Conservation (phyloP, 2,113 vertebrate species). For the Cephalopholis sonnerati region DNA sequence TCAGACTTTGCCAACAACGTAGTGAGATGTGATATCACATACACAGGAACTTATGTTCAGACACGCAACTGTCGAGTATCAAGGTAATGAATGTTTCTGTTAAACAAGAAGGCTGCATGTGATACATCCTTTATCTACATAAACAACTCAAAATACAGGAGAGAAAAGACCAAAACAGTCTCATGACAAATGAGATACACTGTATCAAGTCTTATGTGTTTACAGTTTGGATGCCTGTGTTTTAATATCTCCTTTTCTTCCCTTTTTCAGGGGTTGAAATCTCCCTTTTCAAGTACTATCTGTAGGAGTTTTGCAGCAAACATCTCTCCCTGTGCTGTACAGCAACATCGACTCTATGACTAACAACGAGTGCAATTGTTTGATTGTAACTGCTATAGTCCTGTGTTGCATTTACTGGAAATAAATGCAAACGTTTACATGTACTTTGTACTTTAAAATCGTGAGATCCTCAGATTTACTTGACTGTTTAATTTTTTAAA, state of each 20-base stretch:
- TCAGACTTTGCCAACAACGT: constrained; percentile 88
- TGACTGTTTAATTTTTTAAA: constrained; percentile 35
- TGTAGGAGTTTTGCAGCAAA: constrained; percentile 17
- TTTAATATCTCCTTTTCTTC: constrained; percentile 11
- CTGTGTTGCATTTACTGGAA: constrained; percentile 29
- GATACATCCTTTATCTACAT: background rate
- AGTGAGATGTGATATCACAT: constrained; percentile 87
- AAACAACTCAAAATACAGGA: background rate
- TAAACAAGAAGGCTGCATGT: background rate
- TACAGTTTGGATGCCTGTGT: background rate
- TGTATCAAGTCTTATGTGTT: background rate
- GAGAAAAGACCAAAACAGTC: background rate
- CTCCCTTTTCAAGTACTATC: background rate
- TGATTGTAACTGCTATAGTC: constrained; percentile 7
- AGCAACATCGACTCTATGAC: constrained; percentile 5
- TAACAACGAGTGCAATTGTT: constrained; percentile 10
- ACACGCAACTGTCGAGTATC: constrained; percentile 85
- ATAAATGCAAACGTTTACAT: constrained; percentile 43
- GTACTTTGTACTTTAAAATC: constrained; percentile 33
- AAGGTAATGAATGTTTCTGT: constrained; percentile 71
- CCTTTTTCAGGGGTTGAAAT: constrained; percentile 64
- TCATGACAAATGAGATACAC: background rate
- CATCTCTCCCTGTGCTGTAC: constrained; percentile 13
- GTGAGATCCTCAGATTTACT: constrained; percentile 31
- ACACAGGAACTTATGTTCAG: constrained; percentile 87